Evolutionary conservation across 2,113 vertebrate genomes (phyloP), one percentile per base, ranked within the genome.

Genomic region (Lepus timidus): DNA sequence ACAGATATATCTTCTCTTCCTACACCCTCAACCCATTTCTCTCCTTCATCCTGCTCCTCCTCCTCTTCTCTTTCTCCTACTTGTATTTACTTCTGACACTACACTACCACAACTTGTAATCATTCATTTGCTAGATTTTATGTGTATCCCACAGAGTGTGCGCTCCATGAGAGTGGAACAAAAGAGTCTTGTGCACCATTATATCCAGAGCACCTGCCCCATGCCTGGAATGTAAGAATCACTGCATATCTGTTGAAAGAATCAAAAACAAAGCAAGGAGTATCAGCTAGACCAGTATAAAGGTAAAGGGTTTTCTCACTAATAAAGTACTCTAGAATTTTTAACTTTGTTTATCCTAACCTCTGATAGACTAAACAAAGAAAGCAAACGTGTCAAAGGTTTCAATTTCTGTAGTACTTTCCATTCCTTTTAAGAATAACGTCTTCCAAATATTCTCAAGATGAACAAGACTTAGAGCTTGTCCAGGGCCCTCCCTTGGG

Each of bases 371-470:
- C 49, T 88, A 76, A 92, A 64, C 39, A 58, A 39, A 93, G 17
- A 82, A 3, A 92, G 4, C 25, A 87, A 92, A 61, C 4, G 2
- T 58, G 68, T 36, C n/a, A 55, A 51, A 74, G 74, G 7, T 74
- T 78, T 88, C 73, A 82, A 65, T 65, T 81, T 78, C 25, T 44
- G 2, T 73, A 75, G 70, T 64, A 82, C 17, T 75, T 87, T 74
- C 74, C 52, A 76, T 81, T 90, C 61, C 70, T 88, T 76, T 94
- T 86, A 58, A 91, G 33, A 68, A 79, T 64, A 83, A 87, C 61
- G 68, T 88, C 68, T 29, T 86, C 70, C 55, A 96, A 58, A 87
- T 90, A 29, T 74, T 90, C 61, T 90, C 67, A 81, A 85, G 49
- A 85, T 78, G 58, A 75, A 70, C 16, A 83, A 93, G 51, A 75